phyloP scores from a whole-genome alignment of 2,888 invertebrate genomes.

The Ormyrus thymus region DNA sequence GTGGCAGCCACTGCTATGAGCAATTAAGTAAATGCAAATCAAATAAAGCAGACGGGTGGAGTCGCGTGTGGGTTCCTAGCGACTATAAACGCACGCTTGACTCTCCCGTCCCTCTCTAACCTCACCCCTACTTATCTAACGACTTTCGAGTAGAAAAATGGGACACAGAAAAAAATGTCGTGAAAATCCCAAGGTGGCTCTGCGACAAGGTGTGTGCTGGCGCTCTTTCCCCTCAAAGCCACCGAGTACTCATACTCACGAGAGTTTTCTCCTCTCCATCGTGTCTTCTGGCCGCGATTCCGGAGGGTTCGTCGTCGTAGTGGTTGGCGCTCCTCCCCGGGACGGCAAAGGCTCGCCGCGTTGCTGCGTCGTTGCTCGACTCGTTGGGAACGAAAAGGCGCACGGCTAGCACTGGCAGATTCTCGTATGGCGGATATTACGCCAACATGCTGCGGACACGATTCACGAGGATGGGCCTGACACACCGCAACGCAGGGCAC shows the following conservation, averaged over 20 bases:
- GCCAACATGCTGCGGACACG: slow-evolving; percentile 15
- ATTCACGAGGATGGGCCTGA: too few relatives aligned
- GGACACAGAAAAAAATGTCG: background rate
- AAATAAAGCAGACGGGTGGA: slow-evolving; percentile 16
- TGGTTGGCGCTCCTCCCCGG: background rate
- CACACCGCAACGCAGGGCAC: too few relatives aligned
- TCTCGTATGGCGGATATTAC: slow-evolving; percentile 6
- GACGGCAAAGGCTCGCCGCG: background rate
- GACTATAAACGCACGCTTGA: background rate
- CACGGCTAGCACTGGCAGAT: slow-evolving; percentile 1
- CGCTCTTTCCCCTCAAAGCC: too few relatives aligned
- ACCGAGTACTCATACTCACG: slow-evolving; percentile 41
- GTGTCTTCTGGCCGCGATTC: slow-evolving; percentile 25
- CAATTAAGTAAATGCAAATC: background rate
- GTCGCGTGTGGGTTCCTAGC: slow-evolving; percentile 1
- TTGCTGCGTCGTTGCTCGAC: slow-evolving; percentile 13
- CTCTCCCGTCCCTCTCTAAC: background rate
- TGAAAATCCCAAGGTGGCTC: background rate
- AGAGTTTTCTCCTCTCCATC: slow-evolving; percentile 53
- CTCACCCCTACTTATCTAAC: background rate
- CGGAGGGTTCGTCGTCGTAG: background rate
- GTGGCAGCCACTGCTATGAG: background rate
- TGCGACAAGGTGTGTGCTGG: slow-evolving; percentile 18
- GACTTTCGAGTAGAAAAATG: background rate
- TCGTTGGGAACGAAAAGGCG: background rate